These are phyloP conservation scores for Xenopus laevis DNA, from an alignment of 2,113 vertebrate genomes.

Conservation along the genomic window DNA sequence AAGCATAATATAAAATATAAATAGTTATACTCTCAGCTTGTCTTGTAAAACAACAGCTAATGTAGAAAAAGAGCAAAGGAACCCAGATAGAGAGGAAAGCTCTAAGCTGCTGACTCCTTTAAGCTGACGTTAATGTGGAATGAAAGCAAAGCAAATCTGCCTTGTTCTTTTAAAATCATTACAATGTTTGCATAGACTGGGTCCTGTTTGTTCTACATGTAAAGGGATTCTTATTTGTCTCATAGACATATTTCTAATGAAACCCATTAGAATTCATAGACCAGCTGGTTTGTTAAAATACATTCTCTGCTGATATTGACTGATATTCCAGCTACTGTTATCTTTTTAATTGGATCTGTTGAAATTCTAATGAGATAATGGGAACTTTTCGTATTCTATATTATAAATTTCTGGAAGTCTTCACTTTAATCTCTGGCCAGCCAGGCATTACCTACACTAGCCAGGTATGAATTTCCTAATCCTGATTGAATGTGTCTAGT, in stretches of 20 bases:
- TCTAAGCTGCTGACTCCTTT: slow-evolving; percentile 5
- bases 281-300: slow-evolving; percentile 27
- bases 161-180: slow-evolving; percentile 45
- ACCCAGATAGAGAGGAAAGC: neutral
- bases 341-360: slow-evolving; percentile 44
- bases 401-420: slow-evolving; percentile 45
- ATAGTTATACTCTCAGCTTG: too few relatives aligned
- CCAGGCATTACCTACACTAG: slow-evolving; percentile 38
- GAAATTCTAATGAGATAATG: slow-evolving; percentile 45
- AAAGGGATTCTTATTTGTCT: slow-evolving; percentile 44
- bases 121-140: slow-evolving; percentile 30
- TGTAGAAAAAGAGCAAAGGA: neutral
- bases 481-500: slow-evolving; percentile 45
- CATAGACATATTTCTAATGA: slow-evolving; percentile 46
- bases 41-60: too few relatives aligned
- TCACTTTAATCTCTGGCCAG: slow-evolving; percentile 43
- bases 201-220: slow-evolving; percentile 43
- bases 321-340: slow-evolving; percentile 46
- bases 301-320: slow-evolving; percentile 37
- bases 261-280: slow-evolving; percentile 42
- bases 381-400: slow-evolving; percentile 45
- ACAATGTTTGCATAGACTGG: slow-evolving; percentile 45
- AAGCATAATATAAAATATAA: too few relatives aligned
- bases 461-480: slow-evolving; percentile 46
- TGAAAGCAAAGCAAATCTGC: slow-evolving; percentile 31